phyloP scores from a whole-genome alignment of 2,888 invertebrate species.

The Syrista parreyssii region DNA sequence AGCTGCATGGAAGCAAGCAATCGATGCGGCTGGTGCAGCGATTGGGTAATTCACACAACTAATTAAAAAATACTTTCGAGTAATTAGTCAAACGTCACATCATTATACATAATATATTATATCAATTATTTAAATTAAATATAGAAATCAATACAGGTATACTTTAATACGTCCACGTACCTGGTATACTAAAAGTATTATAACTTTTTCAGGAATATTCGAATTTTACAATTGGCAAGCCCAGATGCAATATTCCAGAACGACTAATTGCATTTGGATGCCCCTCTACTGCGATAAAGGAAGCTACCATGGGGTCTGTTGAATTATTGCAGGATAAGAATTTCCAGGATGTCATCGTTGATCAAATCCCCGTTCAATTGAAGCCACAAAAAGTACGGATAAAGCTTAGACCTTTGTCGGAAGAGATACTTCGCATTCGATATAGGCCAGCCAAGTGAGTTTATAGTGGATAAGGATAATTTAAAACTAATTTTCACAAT shows the following conservation, averaged over 20 bases:
- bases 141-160: too few species aligned
- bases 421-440: conserved; percentile 72
- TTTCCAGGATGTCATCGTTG: conserved; percentile 68
- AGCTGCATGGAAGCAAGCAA: conserved; percentile 43
- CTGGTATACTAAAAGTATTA: not conserved
- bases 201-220: conserved; percentile 32
- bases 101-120: too few species aligned
- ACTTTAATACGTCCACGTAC: too few species aligned
- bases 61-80: too few species aligned
- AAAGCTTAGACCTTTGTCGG: conserved; percentile 73
- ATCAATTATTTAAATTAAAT: too few species aligned
- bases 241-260: conserved; percentile 45
- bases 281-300: conserved; percentile 32
- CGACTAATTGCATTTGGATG: conserved; percentile 44
- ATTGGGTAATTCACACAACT: conserved; percentile 42
- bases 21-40: conserved; percentile 52
- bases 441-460: conserved; percentile 75
- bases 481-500: too few species aligned
- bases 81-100: too few species aligned
- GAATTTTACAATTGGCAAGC: conserved; percentile 42
- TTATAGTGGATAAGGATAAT: not conserved
- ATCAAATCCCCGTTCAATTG: conserved; percentile 72
- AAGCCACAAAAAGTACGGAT: conserved; percentile 74
- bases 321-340: conserved; percentile 53
- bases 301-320: conserved; percentile 25